These are phyloP conservation scores for Eubasilissa regina DNA, from an alignment of 1,140 invertebrate genomes.

Conservation along the genomic window DNA sequence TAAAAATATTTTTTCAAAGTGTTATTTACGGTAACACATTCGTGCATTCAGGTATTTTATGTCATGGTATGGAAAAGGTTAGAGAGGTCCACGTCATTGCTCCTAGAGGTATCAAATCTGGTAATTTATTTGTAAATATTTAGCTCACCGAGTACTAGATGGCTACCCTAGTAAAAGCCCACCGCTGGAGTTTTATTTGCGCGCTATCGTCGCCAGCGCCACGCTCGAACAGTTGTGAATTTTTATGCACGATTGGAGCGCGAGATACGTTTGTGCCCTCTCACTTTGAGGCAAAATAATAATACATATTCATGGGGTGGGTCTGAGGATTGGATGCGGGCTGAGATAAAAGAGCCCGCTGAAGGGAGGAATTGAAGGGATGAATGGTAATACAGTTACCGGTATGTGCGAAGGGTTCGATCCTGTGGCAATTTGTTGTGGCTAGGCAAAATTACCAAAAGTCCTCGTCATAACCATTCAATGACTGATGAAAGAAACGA, in stretches of 20 bases:
- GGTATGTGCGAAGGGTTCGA: background rate
- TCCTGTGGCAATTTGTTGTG: background rate
- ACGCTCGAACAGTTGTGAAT: slow-evolving; percentile 37
- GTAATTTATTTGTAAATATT: no score
- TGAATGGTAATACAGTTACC: slow-evolving; percentile 28
- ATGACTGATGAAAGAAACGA: background rate
- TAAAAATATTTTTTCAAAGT: no score
- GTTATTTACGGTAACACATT: no score
- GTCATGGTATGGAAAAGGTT: no score
- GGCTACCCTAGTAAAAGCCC: background rate
- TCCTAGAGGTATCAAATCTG: no score
- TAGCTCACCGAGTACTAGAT: background rate
- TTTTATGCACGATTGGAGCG: slow-evolving; percentile 53
- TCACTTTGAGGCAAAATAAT: slow-evolving; percentile 38
- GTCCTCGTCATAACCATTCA: background rate
- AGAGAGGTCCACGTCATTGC: no score
- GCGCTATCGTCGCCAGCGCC: slow-evolving; percentile 27
- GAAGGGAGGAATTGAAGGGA: slow-evolving; percentile 1
- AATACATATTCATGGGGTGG: slow-evolving; percentile 35
- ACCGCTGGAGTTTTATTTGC: slow-evolving; percentile 34
- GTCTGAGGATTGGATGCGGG: slow-evolving; percentile 29
- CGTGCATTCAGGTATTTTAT: no score
- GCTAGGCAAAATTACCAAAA: background rate
- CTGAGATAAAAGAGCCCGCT: background rate
- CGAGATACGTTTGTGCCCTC: slow-evolving; percentile 49